Percentiles rank a stretch among this genome's conserved stretches.
Conservation (phyloP, 2,113 vertebrate genomes). For the Eulemur rufifrons region DNA sequence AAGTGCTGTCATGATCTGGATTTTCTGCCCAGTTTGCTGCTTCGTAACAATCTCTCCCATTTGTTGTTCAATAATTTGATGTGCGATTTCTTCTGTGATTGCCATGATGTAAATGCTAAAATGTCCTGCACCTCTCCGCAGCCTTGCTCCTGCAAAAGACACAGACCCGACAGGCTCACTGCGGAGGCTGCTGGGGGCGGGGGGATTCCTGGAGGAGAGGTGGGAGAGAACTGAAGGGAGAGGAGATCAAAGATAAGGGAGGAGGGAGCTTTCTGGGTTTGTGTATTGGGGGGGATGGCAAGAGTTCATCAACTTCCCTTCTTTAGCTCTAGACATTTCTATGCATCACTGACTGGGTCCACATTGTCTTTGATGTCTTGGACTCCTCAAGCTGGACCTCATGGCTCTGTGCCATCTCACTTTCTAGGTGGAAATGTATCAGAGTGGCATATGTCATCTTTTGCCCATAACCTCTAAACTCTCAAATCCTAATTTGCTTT, state of each 20-base stretch:
- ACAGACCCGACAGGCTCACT: no score
- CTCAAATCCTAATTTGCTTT: background rate
- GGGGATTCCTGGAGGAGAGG: no score
- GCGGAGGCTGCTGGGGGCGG: no score
- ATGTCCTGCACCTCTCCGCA: no score
- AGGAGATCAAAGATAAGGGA: no score
- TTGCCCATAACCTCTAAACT: background rate
- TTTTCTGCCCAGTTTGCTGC: slow-evolving; percentile 96
- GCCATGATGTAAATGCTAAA: no score
- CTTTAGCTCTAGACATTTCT: background rate
- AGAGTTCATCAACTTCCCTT: background rate
- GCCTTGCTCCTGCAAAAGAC: no score
- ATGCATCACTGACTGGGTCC: background rate
- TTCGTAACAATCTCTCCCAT: slow-evolving; percentile 94
- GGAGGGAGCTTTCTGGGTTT: no score
- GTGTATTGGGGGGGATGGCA: no score
- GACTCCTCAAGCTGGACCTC: background rate
- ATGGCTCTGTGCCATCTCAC: background rate
- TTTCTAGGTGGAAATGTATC: background rate
- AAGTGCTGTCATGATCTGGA: slow-evolving; percentile 97
- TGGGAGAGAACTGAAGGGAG: no score
- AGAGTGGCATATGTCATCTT: background rate
- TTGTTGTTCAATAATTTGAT: no score
- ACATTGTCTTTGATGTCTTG: background rate
- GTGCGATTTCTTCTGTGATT: no score